Evolutionary conservation across 2,113 vertebrate species (phyloP), one percentile per base, ranked within the genome.

Genomic region (Rhinoptilus africanus): DNA sequence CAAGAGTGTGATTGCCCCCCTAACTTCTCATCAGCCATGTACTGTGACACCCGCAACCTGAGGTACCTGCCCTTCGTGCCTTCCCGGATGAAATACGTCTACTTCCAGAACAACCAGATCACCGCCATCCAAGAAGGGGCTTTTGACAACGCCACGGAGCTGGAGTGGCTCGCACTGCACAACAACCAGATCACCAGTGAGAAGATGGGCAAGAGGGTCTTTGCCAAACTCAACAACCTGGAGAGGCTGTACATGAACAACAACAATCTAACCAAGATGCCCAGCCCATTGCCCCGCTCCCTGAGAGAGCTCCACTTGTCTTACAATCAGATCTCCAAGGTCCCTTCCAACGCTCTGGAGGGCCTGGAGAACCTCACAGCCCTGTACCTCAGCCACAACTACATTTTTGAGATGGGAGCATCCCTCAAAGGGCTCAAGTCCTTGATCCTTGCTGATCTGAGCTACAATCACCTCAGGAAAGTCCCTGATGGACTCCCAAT

Each of bases 91-190:
- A 99, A 99, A 79, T 99, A 99, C 5, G 97, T 99, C 76, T 99
- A 99, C 89, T 99, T 99, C 94, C 99, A 99, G 96, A 98, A 99
- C 97, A 99, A 99, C 75, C 98, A 98, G 76, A 98, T 99, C 94
- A 93, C 97, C 2, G 48, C 98, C 66, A 98, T 99, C 90, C 98
- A 99, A 12, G 99, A 99, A 30, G 97, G 98, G 0, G 98, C 98
- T 22, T 98, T 99, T 4, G 98, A 97, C 93, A 99, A 99, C 1
- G 99, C 99, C 96, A 99, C 99, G 0, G 98, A 97, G 64, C 97
- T 99, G 50, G 98, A 99, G 47, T 99, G 99, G 99, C 94, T 99
- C 8, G 99, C 99, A 27, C 96, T 99, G 92, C 99, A 99, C 14
- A 97, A 99, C 97, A 99, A 99, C 94, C 98, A 98, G 95, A 98